Evolutionary conservation across 2,797 vertebrate species (phyloP), one percentile per base, ranked within the genome.

Genomic region (Girardinus metallicus): DNA sequence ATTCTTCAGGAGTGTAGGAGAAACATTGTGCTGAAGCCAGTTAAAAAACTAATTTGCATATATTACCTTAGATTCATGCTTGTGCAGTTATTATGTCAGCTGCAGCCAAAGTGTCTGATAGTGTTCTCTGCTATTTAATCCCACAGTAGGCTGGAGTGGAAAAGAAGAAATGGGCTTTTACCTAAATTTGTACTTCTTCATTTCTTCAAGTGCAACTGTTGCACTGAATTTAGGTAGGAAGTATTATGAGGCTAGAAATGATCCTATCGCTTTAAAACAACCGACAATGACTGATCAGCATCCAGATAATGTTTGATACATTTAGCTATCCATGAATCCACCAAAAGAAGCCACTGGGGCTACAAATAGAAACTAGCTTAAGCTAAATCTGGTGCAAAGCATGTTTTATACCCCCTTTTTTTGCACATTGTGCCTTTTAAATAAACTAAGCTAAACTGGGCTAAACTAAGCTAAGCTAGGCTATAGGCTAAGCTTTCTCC

Each of bases 21-120:
- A 71, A 57, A 68, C 31, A 62, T 49, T 29, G 39, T 55, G 80
- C 64, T 78, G 66, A 84, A 46, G 73, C 75, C 80, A 73, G 83
- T 87, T 83, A 83, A 76, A 84, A 80, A 85, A 75, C 68, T 55
- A 13, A 78, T 83, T 74, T 77, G 16, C 66, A 72, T 16, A 29
- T 62, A 84, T 86, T 81, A 73, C 12, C 73, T 68, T 3, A 2
- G 47, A 85, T 57, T 79, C n/a, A 43, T 80, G 60, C 68, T 68
- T 31, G 46, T 78, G 29, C 68, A 74, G 78, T 74, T 68, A 44
- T 47, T 79, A 57, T 79, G 71, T 75, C 75, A 39, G 31, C 0
- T 23, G 60, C 29, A 83, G 18, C 29, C 6, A 75, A 9, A 34
- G 18, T 31, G 78, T 82, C 82, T 81, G 64, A 78, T 85, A 77